These are phyloP conservation scores for Eonycteris spelaea DNA, from an alignment of 2,113 vertebrate species.

Conservation along the genomic window DNA sequence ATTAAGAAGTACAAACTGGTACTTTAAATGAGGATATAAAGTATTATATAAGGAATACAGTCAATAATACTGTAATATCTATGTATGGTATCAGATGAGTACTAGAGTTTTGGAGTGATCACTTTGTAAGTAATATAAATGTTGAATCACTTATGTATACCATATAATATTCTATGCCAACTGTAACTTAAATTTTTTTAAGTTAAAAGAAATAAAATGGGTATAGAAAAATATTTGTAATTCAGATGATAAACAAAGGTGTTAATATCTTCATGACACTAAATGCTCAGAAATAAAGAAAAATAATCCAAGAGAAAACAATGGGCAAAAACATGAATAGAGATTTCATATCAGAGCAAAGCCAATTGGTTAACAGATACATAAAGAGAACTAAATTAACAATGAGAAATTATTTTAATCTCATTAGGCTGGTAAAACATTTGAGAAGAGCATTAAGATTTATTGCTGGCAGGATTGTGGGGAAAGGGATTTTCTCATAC, in stretches of 20 bases:
- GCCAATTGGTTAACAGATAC: background rate
- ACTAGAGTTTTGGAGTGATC: no score
- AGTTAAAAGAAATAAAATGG: background rate
- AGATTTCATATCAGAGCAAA: background rate
- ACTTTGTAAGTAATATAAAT: no score
- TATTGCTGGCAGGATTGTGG: background rate
- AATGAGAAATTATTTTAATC: background rate
- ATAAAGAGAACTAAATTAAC: conserved; percentile 24
- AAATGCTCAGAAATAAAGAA: background rate
- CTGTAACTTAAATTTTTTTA: no score
- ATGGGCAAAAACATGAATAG: background rate
- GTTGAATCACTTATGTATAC: no score
- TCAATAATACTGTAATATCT: no score
- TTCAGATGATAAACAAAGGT: background rate
- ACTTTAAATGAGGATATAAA: no score
- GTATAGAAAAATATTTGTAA: background rate
- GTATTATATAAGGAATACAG: no score
- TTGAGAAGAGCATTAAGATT: background rate
- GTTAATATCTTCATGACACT: background rate
- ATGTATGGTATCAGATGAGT: no score
- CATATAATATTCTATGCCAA: no score
- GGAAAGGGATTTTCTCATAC: background rate
- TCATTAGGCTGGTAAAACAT: background rate
- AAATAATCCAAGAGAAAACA: background rate
- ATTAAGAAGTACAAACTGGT: no score